A percentile compares a stretch with the other conserved stretches of the same genome.
These are phyloP conservation scores for Malurus elegans DNA, from an alignment of 2,113 vertebrate genomes.

Conservation along the genomic window DNA sequence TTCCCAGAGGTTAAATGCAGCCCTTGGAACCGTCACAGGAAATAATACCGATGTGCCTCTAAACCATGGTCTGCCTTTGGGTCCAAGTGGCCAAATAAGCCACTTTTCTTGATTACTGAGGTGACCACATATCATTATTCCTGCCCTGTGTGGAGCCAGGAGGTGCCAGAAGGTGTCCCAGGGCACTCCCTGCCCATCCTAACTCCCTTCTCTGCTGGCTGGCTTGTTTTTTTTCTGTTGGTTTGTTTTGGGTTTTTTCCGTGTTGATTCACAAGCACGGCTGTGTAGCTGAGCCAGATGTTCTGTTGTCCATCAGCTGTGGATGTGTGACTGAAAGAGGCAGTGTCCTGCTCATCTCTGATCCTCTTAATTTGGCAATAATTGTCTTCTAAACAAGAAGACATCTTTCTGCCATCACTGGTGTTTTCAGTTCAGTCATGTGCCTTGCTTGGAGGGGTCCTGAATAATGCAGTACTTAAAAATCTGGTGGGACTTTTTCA, in stretches of 20 bases:
- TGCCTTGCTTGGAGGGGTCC: background rate
- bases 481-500: background rate
- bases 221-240: background rate
- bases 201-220: background rate
- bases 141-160: background rate
- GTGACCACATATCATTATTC: background rate
- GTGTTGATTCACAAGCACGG: background rate
- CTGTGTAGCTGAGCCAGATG: background rate
- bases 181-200: background rate
- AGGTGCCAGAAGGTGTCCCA: background rate
- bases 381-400: background rate
- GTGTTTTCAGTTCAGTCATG: background rate
- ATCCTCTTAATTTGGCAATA: background rate
- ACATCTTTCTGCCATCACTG: background rate
- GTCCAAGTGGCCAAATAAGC: background rate
- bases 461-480: background rate
- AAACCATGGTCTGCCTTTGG: background rate
- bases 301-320: background rate
- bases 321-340: background rate
- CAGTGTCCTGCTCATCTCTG: background rate
- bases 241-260: background rate
- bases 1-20: constrained; percentile 10
- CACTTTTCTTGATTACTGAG: background rate
- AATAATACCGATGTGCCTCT: background rate
- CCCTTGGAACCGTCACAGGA: background rate